These are phyloP conservation scores for Blera fallax DNA, from an alignment of 2,888 invertebrate species.

Conservation along the genomic window DNA sequence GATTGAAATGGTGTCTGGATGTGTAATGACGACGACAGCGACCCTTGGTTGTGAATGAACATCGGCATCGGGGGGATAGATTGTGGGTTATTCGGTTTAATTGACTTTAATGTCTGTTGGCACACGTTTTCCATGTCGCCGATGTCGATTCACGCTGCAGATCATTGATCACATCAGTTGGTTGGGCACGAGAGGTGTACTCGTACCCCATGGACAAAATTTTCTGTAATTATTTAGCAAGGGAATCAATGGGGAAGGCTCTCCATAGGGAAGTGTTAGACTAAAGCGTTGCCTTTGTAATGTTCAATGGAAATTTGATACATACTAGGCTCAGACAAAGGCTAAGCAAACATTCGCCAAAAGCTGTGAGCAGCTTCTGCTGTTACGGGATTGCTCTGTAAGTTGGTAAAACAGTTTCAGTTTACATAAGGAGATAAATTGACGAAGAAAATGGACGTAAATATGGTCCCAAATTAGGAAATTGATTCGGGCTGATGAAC, in stretches of 20 bases:
- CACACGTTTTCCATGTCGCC: slow-evolving; percentile 70
- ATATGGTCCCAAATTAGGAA: too few species aligned
- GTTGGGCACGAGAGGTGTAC: slow-evolving; percentile 2
- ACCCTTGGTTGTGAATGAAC: slow-evolving; percentile 63
- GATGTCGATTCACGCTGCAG: slow-evolving; percentile 66
- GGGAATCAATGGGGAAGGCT: background rate
- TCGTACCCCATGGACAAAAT: slow-evolving; percentile 48
- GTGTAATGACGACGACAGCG: slow-evolving; percentile 7
- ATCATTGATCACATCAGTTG: slow-evolving; percentile 55
- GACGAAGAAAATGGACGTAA: too few species aligned
- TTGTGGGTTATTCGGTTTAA: slow-evolving; percentile 52
- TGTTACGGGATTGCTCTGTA: too few species aligned
- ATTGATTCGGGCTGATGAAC: too few species aligned
- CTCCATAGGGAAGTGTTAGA: background rate
- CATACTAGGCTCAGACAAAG: background rate
- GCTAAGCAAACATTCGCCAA: background rate
- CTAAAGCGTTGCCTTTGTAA: background rate
- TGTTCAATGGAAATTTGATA: background rate
- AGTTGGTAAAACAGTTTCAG: too few species aligned
- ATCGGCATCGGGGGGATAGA: background rate
- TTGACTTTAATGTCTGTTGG: slow-evolving; percentile 66
- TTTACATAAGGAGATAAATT: too few species aligned
- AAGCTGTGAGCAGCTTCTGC: too few species aligned
- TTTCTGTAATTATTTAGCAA: slow-evolving; percentile 18
- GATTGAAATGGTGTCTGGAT: slow-evolving; percentile 8